Evolutionary conservation across 2,888 invertebrate genomes (phyloP), one percentile per base, ranked within the genome.

Genomic region (Sphaeridia pumilis): DNA sequence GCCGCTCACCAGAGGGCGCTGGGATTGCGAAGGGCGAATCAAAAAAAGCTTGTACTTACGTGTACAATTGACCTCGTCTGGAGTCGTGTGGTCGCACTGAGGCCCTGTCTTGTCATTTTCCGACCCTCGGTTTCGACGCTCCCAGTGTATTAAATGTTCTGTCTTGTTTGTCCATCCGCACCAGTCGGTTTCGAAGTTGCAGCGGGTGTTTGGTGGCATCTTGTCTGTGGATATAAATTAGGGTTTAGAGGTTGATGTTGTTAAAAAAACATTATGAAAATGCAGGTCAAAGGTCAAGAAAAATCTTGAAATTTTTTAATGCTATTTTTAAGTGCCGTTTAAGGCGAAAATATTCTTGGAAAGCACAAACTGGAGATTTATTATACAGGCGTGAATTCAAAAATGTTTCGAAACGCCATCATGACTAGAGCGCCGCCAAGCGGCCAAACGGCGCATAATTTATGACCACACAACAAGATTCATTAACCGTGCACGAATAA

Each of bases 41-140:
- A n/a, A n/a, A n/a, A n/a, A n/a, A n/a, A n/a, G n/a, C n/a, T n/a
- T n/a, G n/a, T n/a, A n/a, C n/a, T 49, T 65, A 75, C 75, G 75
- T 26, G 71, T 70, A 35, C 66, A 60, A 59, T 74, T 76, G 56
- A 68, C 81, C n/a, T n/a, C n/a, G n/a, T n/a, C n/a, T n/a, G n/a
- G n/a, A 66, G 79, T 84, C 0, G 90, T 90, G 69, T 90, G 89
- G 73, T 92, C 92, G 67, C 79, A 79, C 0, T 88, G 87, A 0
- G 88, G 62, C 43, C 55, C 89, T 0, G 85, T 86, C 65, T 79
- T 79, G 60, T 82, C 81, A 0, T 82, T 82, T 0, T 82, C 81
- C 2, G 63, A 83, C 0, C 84, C 79, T 0, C 86, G 87, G 50
- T 77, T 81, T 69, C 86, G 81, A 82, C 82, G 75, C 0, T 81